phyloP scores from a whole-genome alignment of 2,113 vertebrate genomes.

The Heterotis niloticus region DNA sequence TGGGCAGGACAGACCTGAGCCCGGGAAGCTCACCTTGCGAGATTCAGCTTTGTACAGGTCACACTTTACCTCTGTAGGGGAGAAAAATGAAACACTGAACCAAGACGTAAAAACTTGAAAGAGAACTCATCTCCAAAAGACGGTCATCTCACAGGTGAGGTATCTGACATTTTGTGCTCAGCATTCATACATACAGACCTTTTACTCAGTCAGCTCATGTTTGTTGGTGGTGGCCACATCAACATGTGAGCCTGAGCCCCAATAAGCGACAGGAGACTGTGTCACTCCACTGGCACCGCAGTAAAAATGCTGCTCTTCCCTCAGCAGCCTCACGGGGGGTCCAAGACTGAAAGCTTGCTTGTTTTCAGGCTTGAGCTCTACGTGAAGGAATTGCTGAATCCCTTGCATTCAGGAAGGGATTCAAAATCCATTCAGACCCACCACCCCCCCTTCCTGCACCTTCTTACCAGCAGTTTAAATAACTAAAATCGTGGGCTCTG shows the following conservation, averaged over 20 bases:
- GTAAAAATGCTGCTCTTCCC: too few species aligned
- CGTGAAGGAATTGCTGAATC: too few species aligned
- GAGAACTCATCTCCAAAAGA: too few species aligned
- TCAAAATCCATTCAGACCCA: too few species aligned
- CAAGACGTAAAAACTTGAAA: too few species aligned
- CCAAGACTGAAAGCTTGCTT: too few species aligned
- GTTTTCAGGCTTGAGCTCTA: too few species aligned
- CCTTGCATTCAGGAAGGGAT: not conserved
- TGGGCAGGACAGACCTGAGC: not conserved
- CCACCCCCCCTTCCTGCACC: too few species aligned
- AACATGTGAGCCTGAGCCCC: not conserved
- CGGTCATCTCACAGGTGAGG: not conserved
- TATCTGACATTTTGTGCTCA: not conserved
- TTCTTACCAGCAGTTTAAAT: too few species aligned
- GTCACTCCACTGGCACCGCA: too few species aligned
- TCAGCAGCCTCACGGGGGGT: too few species aligned
- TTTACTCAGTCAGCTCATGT: not conserved
- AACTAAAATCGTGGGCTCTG: too few species aligned
- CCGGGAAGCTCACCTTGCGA: constrained; percentile 34
- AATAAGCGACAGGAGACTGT: not conserved
- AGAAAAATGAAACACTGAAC: constrained; percentile 3
- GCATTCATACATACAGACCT: not conserved
- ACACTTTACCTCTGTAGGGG: constrained; percentile 51
- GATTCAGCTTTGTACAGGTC: constrained; percentile 28
- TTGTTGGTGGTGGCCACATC: not conserved